Evolutionary conservation across 1,140 invertebrate species (phyloP), one percentile per base, ranked within the genome.

Genomic region (Saccostrea echinata): DNA sequence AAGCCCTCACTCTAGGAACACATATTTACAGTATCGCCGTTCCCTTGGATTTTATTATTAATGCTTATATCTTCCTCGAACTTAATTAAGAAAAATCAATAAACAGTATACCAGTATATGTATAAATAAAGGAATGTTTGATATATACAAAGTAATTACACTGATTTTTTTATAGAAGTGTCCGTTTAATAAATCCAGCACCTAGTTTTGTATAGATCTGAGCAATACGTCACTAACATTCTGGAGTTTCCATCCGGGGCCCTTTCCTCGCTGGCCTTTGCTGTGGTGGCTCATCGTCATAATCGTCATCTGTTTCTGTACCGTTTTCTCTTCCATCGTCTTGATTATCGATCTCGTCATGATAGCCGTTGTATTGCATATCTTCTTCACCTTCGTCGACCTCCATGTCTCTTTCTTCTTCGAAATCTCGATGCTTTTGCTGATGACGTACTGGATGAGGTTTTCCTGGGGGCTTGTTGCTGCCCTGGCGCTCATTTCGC

Each of bases 211-310:
- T 43, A 43, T 9, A 43, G 43, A 43, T 43, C 43, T 43, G 43
- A 43, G n/a, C 55, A n/a, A 61, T 21, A 1, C 16, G 18, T 61
- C 55, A 84, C 33, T 57, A 84, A 35, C 84, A 84, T 84, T 84
- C 84, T 30, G 84, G 84, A 30, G 84, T 84, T 84, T 84, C 84
- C 84, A 84, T 84, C 33, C 84, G 53, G 18, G 53, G 53, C 16
- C 84, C 84, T 64, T 84, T 64, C 21, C 84, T 35, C 52, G 53
- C 53, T 8, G 84, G 55, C 4, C 84, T n/a, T 24, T 61, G 53
- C 16, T 30, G 3, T 13, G 57, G 53, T 35, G 84, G 84, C 6
- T 35, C 53, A 21, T 61, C 53, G 9, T 84, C 84, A 84, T 84
- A 53, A 4, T 84, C 84, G 53, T 84, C 57, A 18, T 57, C 84